A percentile compares a stretch with the other conserved stretches of the same genome.
Evolutionary conservation across 2,888 invertebrate genomes (phyloP).

Genomic region (Mycalesis mineus): DNA sequence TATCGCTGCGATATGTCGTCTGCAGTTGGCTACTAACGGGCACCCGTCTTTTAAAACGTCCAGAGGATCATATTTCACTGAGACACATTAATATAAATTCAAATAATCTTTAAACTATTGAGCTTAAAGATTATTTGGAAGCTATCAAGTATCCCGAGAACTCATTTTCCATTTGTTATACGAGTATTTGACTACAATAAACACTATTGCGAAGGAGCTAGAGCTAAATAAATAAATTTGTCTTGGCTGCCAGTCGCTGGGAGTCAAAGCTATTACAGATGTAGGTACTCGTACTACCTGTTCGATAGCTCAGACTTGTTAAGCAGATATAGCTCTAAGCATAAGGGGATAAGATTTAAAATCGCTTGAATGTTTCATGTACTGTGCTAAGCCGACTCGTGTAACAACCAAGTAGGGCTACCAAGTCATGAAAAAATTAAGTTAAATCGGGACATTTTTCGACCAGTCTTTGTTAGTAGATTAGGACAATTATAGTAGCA

Average conservation of each 20-base stretch:
- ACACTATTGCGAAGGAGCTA: constrained; percentile 13
- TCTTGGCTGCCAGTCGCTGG: constrained; percentile 24
- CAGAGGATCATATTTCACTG: no score
- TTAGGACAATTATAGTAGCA: no score
- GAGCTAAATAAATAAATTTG: constrained; percentile 29
- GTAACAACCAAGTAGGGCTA: constrained; percentile 6
- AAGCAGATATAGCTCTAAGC: constrained; percentile 9
- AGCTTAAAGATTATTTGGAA: no score
- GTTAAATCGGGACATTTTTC: not conserved
- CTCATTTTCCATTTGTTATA: constrained; percentile 15
- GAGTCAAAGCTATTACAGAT: constrained; percentile 18
- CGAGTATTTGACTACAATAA: constrained; percentile 18
- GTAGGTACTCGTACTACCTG: constrained; percentile 16
- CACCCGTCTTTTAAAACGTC: no score
- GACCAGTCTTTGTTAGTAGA: not conserved
- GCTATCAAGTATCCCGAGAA: constrained; percentile 7
- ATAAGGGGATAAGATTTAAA: not conserved
- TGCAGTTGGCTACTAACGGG: no score
- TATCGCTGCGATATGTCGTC: no score
- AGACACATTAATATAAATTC: no score
- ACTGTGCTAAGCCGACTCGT: not conserved
- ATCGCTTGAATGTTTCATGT: constrained; percentile 1
- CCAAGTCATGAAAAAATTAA: not conserved
- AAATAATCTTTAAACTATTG: no score
- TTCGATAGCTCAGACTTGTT: constrained; percentile 2